Conservation (phyloP, 1,140 invertebrate genomes). For the Armadillidium nasatum region DNA sequence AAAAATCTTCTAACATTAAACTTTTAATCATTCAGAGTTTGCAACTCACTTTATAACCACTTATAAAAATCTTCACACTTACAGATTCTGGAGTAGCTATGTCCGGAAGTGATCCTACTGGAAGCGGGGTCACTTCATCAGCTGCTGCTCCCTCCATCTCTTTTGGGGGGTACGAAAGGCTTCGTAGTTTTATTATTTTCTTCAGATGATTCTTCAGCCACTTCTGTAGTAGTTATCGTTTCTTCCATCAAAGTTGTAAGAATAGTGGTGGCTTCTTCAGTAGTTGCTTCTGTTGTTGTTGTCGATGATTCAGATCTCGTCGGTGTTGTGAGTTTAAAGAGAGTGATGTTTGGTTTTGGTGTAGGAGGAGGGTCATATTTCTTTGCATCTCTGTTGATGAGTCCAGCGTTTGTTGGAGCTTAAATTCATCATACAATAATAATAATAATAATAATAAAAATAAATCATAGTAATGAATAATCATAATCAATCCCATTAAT, state of each 20-base stretch:
- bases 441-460: too few relatives aligned
- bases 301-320: not conserved
- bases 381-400: not conserved
- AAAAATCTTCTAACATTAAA: too few relatives aligned
- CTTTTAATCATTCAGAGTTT: too few relatives aligned
- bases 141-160: not conserved
- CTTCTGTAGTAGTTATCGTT: not conserved
- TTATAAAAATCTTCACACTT: not conserved
- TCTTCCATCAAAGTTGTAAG: not conserved
- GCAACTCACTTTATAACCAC: not conserved
- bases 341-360: too few relatives aligned
- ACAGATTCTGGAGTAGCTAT: not conserved
- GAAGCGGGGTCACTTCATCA: not conserved
- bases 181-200: not conserved
- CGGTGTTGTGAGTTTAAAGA: not conserved
- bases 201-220: too few relatives aligned
- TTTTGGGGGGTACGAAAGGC: not conserved
- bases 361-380: not conserved
- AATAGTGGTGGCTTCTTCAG: not conserved
- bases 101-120: not conserved
- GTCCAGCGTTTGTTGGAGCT: not conserved
- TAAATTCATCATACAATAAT: not conserved
- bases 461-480: too few relatives aligned
- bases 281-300: not conserved
- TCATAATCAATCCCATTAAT: too few relatives aligned